Conservation (phyloP, 2,888 invertebrate species). For the Stomorhina lunata region DNA sequence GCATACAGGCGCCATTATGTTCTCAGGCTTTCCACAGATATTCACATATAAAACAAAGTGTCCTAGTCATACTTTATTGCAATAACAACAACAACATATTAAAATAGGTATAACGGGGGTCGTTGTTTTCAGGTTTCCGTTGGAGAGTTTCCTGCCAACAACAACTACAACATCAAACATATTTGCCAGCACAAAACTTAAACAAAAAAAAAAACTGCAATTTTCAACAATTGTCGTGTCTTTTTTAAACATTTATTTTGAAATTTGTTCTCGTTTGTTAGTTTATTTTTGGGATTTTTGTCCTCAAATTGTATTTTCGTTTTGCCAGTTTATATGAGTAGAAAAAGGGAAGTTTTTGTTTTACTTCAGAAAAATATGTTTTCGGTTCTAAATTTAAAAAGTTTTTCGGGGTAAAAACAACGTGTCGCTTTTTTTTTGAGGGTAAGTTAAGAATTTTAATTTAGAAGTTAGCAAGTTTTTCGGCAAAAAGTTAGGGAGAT, state of each 20-base stretch:
- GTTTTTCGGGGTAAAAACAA: neutral
- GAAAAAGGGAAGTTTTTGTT: neutral
- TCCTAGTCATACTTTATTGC: constrained; percentile 30
- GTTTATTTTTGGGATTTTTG: constrained; percentile 21
- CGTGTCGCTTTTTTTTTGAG: constrained; percentile 22
- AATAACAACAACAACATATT: neutral
- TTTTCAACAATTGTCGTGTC: neutral
- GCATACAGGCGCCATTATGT: constrained; percentile 42
- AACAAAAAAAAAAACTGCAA: neutral
- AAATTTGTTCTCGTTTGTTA: neutral
- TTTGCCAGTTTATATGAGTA: neutral
- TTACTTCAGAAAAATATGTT: constrained; percentile 22
- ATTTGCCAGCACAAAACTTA: neutral
- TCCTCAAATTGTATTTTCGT: neutral
- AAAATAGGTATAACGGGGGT: constrained; percentile 3
- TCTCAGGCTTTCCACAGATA: neutral
- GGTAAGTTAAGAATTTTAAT: neutral
- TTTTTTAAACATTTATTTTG: neutral
- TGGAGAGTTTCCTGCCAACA: constrained; percentile 37
- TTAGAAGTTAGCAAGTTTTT: neutral
- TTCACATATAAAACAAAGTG: neutral
- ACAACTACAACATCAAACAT: neutral
- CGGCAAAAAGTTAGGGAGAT: neutral
- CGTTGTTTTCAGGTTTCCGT: constrained; percentile 56
- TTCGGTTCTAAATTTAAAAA: constrained; percentile 9